A percentile compares a stretch with the other conserved stretches of the same genome.
Evolutionary conservation across 2,888 invertebrate species (phyloP).

Genomic region (Ennomos fuscantarius): DNA sequence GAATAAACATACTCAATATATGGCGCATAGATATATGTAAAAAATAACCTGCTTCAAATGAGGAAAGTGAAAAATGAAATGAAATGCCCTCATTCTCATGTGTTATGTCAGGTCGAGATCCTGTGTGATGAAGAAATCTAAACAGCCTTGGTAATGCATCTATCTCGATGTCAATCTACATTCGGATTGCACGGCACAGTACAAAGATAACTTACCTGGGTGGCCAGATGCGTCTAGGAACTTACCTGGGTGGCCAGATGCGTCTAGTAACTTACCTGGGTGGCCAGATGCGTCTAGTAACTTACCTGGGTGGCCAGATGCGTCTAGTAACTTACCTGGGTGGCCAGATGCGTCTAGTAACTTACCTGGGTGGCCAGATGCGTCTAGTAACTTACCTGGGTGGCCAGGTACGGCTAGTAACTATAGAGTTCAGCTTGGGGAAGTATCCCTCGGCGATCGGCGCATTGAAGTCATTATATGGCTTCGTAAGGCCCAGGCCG

Average conservation of each 20-base stretch:
- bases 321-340: conserved; percentile 90
- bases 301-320: conserved; percentile 90
- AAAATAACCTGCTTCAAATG: no score
- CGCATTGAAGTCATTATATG: conserved; percentile 87
- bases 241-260: conserved; percentile 90
- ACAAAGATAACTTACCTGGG: conserved; percentile 53
- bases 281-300: conserved; percentile 91
- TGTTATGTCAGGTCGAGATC: no score
- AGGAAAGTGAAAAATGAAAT: no score
- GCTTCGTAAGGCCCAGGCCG: conserved; percentile 86
- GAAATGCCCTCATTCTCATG: no score
- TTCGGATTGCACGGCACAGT: no score
- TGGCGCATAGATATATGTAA: no score
- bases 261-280: conserved; percentile 90
- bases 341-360: conserved; percentile 91
- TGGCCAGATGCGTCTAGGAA: conserved; percentile 91
- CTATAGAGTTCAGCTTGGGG: conserved; percentile 92
- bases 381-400: conserved; percentile 88
- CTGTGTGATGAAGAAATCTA: no score
- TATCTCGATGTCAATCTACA: no score
- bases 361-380: conserved; percentile 90
- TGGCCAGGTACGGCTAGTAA: conserved; percentile 91
- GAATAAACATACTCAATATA: no score
- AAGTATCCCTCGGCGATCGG: conserved; percentile 93
- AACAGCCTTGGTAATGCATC: no score